Percentiles rank a stretch among this genome's conserved stretches.
Evolutionary conservation across 2,888 invertebrate genomes (phyloP).

Genomic region (Deladenus siricidicola): DNA sequence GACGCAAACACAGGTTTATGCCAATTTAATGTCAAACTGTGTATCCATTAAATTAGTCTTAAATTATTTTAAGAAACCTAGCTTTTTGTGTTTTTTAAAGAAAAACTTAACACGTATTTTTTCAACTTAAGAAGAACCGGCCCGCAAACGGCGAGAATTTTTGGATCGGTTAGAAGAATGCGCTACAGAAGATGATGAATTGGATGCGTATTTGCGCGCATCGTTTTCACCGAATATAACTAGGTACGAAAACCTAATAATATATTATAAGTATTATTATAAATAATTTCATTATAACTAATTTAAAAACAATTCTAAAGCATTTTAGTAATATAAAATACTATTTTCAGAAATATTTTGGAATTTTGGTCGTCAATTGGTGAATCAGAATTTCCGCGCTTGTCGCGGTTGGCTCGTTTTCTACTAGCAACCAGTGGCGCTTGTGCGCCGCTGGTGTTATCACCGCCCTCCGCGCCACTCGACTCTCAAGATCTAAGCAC

Average conservation of each 20-base stretch:
- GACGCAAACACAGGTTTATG: neutral
- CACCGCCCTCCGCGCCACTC: conserved; percentile 18
- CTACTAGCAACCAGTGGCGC: conserved; percentile 23
- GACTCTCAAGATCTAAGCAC: conserved; percentile 19
- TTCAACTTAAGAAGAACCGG: conserved; percentile 26
- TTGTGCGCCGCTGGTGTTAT: conserved; percentile 12
- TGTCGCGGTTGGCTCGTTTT: conserved; percentile 37
- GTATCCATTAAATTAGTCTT: too few relatives aligned
- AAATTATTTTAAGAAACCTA: conserved; percentile 1
- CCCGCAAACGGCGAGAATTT: conserved; percentile 42
- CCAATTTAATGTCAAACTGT: too few relatives aligned
- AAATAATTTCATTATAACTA: neutral
- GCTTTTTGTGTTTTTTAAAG: neutral
- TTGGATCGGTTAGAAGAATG: conserved; percentile 42
- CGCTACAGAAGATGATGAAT: conserved; percentile 40
- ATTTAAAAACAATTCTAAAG: neutral
- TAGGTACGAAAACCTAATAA: conserved; percentile 12
- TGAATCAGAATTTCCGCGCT: conserved; percentile 36
- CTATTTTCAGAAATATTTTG: conserved; percentile 37
- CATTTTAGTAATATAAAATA: neutral
- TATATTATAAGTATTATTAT: conserved; percentile 1
- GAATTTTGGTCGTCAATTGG: conserved; percentile 45
- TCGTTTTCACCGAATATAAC: conserved; percentile 19
- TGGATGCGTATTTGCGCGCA: conserved; percentile 33
- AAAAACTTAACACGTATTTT: neutral